Conservation (phyloP, 2,113 vertebrate species). For the Haemorhous mexicanus region DNA sequence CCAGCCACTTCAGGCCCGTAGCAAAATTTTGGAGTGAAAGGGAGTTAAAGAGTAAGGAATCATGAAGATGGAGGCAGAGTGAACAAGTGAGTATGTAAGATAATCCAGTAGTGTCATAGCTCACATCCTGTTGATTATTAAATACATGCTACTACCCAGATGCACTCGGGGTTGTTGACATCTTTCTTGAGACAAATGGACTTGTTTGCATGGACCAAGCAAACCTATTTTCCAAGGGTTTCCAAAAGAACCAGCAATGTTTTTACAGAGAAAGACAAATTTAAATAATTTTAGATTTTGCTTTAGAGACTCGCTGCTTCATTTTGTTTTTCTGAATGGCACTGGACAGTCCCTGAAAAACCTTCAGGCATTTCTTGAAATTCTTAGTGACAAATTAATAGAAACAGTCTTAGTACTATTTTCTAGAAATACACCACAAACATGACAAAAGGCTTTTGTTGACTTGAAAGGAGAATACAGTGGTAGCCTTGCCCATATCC, state of each 20-base stretch:
- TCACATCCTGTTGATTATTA: neutral
- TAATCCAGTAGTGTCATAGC: neutral
- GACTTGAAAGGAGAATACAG: neutral
- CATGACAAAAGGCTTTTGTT: neutral
- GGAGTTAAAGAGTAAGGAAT: neutral
- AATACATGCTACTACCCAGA: neutral
- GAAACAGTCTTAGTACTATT: neutral
- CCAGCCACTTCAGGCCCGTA: neutral
- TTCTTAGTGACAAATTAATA: neutral
- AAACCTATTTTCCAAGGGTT: neutral
- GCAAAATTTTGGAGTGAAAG: neutral
- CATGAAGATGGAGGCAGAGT: neutral
- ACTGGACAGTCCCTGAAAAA: neutral
- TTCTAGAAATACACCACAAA: neutral
- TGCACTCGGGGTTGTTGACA: neutral
- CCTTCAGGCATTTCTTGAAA: neutral
- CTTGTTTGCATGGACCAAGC: neutral
- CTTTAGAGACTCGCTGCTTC: neutral
- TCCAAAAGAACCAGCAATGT: neutral
- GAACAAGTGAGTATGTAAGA: neutral
- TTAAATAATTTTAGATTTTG: neutral
- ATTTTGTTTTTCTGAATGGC: neutral
- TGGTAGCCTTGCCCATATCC: neutral
- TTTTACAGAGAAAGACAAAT: neutral
- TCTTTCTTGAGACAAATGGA: neutral